These are phyloP conservation scores for Pelmatolapia mariae DNA, from an alignment of 2,113 vertebrate genomes.

Conservation along the genomic window DNA sequence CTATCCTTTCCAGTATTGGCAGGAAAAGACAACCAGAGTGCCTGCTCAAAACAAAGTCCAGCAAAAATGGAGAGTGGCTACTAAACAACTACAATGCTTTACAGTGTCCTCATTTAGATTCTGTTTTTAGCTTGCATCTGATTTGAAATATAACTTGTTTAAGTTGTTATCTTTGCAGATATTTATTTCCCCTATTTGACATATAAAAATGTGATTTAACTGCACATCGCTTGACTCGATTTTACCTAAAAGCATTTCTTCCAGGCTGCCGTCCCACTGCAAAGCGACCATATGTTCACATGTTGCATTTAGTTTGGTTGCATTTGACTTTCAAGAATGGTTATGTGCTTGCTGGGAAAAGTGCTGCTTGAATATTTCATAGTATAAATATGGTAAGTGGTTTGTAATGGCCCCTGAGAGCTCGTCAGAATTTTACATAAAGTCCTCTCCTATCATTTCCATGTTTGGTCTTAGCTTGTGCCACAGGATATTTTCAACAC, in stretches of 20 bases:
- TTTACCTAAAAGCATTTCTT: neutral
- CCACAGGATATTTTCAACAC: neutral
- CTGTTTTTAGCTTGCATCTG: neutral
- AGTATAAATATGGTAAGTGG: constrained; percentile 61
- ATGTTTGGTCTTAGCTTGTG: neutral
- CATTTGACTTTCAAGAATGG: constrained; percentile 5
- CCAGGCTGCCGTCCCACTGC: neutral
- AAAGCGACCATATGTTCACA: constrained; percentile 1
- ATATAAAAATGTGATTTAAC: neutral
- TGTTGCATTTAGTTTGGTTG: constrained; percentile 29
- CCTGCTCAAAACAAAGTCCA: neutral
- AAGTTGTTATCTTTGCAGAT: neutral
- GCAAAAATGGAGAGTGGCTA: neutral
- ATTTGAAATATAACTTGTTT: neutral
- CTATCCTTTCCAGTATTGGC: neutral
- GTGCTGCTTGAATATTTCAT: constrained; percentile 63
- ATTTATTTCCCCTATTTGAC: neutral
- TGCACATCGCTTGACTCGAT: neutral
- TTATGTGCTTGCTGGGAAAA: constrained; percentile 33
- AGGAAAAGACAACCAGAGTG: neutral
- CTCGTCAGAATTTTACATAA: constrained; percentile 26
- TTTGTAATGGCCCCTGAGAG: constrained; percentile 48
- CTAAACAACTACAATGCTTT: neutral
- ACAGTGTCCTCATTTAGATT: neutral
- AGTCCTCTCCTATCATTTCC: neutral